Conservation (phyloP, 1,140 invertebrate genomes). For the Leptoteleia sp. region DNA sequence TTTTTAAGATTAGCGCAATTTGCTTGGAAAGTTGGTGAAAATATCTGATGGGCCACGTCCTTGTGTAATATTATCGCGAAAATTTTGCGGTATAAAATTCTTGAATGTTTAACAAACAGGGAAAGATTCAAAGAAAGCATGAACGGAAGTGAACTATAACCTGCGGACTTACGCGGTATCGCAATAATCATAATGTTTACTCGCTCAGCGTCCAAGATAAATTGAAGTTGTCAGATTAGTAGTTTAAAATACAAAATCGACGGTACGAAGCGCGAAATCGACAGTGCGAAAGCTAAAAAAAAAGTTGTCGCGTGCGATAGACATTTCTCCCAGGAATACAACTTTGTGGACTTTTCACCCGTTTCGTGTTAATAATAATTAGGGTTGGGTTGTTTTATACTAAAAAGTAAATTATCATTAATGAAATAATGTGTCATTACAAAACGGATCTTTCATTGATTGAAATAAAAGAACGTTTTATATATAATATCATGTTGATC, state of each 20-base stretch:
- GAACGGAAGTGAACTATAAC: constrained; percentile 25
- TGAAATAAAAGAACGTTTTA: too few relatives aligned
- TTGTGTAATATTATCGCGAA: constrained; percentile 4
- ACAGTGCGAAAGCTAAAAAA: neutral
- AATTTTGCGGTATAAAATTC: constrained; percentile 18
- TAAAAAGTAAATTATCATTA: too few relatives aligned
- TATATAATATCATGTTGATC: too few relatives aligned
- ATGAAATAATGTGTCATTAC: too few relatives aligned
- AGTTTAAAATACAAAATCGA: constrained; percentile 63
- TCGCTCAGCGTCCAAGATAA: constrained; percentile 49
- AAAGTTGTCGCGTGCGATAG: too few relatives aligned
- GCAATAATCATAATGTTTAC: constrained; percentile 29
- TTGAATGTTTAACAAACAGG: constrained; percentile 28
- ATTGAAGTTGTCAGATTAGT: constrained; percentile 65
- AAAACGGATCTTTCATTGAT: too few relatives aligned
- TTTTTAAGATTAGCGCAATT: constrained; percentile 5
- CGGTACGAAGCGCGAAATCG: neutral
- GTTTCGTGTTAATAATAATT: too few relatives aligned
- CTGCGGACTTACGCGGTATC: constrained; percentile 6
- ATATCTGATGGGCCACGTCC: constrained; percentile 8
- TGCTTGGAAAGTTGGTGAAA: neutral
- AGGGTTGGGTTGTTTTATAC: too few relatives aligned
- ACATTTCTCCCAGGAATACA: too few relatives aligned
- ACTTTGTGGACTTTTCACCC: too few relatives aligned
- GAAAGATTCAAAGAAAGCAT: constrained; percentile 14